Base-by-base conservation (phyloP, 1,140 invertebrate species). In the Hycleus phaleratus region DNA sequence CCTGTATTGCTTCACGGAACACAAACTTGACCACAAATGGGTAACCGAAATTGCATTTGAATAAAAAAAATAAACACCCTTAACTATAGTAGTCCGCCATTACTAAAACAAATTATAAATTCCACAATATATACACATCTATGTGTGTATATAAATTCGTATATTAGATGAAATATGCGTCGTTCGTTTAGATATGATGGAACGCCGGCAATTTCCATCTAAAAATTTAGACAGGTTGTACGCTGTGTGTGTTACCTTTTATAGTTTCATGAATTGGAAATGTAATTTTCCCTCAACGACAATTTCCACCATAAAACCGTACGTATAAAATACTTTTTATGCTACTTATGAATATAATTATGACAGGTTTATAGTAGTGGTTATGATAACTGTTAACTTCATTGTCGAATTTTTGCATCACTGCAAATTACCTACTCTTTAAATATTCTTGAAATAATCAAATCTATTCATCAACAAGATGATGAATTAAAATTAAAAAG, bases 261-360 rank as follows among this genome's bases (percentile, higher is more conserved):
- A 49, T 47, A 49, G 49, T 63, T 65, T 65, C 61, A 65, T 65
- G 63, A 65, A 65, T 65, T 65, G 63, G 63, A 63, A 65, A 65
- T 65, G 60, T 63, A 65, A 65, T 65, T 65, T 65, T 65, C 63
- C 39, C 50, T 62, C 58, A 38, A 58, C 51, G 58, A 62, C 52
- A 60, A 62, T 56, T 62, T 59, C 44, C 52, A 52, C 39, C 61
- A 51, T 59, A 56, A 62, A 62, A 51, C 58, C 49, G 48, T 38
- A 50, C 47, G 48, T 59, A 62, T 62, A 62, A 59, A 59, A 56
- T 53, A 59, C 61, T 60, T 62, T 55, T 55, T 55, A 58, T 61
- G 49, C 54, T 58, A 38, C 56, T 61, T 61, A 62, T 62, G 60
- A 59, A 62, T 62, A 62, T 56, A 62, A 62, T 62, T 62, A 62